These are phyloP conservation scores for Catocala sponsa DNA, from an alignment of 2,888 invertebrate species.

Conservation along the genomic window DNA sequence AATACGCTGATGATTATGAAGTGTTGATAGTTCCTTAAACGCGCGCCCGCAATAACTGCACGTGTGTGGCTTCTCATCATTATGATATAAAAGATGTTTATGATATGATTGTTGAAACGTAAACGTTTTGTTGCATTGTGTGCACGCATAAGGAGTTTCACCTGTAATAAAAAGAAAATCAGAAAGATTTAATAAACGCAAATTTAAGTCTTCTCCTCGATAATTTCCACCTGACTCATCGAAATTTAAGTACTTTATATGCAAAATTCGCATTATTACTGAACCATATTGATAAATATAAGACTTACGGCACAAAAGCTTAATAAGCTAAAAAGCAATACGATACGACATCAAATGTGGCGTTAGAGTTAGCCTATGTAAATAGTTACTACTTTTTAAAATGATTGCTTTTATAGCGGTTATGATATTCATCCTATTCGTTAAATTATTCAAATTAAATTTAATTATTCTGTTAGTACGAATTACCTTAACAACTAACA, in stretches of 20 bases:
- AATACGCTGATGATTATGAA: constrained; percentile 95
- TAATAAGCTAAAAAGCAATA: constrained; percentile 21
- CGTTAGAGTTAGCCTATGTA: constrained; percentile 37
- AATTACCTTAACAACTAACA: constrained; percentile 82
- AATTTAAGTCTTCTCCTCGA: no score
- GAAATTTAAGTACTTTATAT: no score
- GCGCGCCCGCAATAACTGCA: constrained; percentile 93
- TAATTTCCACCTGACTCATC: no score
- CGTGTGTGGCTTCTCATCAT: constrained; percentile 94
- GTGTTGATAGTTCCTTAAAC: constrained; percentile 95
- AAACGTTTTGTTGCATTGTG: constrained; percentile 94
- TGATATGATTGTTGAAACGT: constrained; percentile 97
- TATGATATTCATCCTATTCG: constrained; percentile 5
- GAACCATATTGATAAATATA: no score
- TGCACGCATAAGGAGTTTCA: constrained; percentile 95
- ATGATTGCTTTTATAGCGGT: constrained; percentile 20
- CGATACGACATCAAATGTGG: constrained; percentile 6
- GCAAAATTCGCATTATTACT: no score
- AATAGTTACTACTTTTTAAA: constrained; percentile 29
- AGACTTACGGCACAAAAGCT: not conserved
- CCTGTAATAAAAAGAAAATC: constrained; percentile 84
- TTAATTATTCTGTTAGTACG: constrained; percentile 74
- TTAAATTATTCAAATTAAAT: constrained; percentile 14
- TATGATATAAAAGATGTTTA: constrained; percentile 95
- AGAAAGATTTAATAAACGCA: no score